Conservation (phyloP, 2,797 vertebrate genomes). For the Tangara arthus region DNA sequence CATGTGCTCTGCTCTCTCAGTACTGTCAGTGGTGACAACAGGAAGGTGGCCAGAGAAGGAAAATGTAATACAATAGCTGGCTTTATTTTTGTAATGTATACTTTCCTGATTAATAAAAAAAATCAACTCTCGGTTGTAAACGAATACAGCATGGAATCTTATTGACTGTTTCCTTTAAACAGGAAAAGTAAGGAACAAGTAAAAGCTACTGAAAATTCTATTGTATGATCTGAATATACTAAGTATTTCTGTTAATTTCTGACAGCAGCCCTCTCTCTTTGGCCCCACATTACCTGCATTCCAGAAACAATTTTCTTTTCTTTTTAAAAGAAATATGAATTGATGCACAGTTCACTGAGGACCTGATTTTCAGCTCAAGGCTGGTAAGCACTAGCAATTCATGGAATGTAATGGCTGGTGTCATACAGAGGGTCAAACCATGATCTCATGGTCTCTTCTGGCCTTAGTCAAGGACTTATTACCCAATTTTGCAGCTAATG, state of each 20-base stretch:
- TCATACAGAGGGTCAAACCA: background rate
- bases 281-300: background rate
- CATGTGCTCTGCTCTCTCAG: background rate
- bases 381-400: background rate
- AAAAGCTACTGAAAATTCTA: background rate
- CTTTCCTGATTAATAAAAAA: background rate
- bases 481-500: background rate
- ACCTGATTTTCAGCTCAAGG: background rate
- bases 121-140: background rate
- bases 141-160: background rate
- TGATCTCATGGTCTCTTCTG: background rate
- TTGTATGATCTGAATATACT: background rate
- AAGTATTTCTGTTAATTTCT: background rate
- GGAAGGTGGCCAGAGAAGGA: background rate
- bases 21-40: background rate
- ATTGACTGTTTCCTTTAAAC: background rate
- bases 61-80: background rate
- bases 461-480: background rate
- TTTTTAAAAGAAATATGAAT: background rate
- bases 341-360: background rate
- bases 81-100: background rate
- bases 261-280: background rate
- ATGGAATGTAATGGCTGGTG: background rate
- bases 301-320: background rate
- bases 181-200: background rate